Base-by-base conservation (phyloP, 2,888 invertebrate species). In the Troides aeacus region DNA sequence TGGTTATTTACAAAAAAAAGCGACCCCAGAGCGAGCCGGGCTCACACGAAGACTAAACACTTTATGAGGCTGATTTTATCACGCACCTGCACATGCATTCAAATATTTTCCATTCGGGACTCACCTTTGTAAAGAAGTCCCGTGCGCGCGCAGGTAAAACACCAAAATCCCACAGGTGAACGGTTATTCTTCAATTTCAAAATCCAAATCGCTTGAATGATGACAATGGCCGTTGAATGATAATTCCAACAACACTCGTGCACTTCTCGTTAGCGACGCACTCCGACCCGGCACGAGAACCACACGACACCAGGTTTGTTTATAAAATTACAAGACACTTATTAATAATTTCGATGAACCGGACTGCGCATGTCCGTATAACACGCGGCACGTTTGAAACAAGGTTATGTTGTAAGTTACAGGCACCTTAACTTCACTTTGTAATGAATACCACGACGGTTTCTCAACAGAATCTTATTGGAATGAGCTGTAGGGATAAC, bases 81-180 rank as follows among this genome's bases (percentile, higher is more conserved):
- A 73, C 56, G 72, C 77, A 78, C 76, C 77, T 78, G 78, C 78
- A 73, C 74, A 12, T 72, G 68, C 72, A 72, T 73, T 72, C 70
- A 68, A 71, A 73, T 68, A 65, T 71, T 72, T 72, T 64, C 70
- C 70, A 72, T 66, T 72, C 72, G 15, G 82, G 23, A 12, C 88
- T 86, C 79, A 92, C 92, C 92, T 92, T 87, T 85, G 80, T 84
- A 84, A 83, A 86, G 84, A 88, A 85, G 79, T 85, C 79, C 81
- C 78, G 81, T 92, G 92, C 92, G 92, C 92, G 92, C 92, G 92
- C 92, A 92, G 90, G 85, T 87, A 84, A 83, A 86, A 86, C 86
- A 85, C 85, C 85, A 81, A 85, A 90, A 88, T 91, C 87, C 90
- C 87, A 92, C 90, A 91, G 91, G 92, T 90, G 90, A 87, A 87